Base-by-base conservation (phyloP, 2,888 invertebrate species). In the Acleris literana region DNA sequence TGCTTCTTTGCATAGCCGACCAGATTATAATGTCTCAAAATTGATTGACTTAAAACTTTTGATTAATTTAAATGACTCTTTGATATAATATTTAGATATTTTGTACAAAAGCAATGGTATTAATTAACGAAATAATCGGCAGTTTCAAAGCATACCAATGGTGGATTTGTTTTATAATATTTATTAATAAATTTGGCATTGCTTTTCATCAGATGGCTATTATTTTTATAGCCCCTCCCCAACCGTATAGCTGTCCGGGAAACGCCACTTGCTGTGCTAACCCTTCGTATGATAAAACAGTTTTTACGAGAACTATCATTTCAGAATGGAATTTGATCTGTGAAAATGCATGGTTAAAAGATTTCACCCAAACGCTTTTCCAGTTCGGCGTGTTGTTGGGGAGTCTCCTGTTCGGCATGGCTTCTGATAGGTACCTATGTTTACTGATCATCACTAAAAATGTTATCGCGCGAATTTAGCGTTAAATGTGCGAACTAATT, bases 251-350 rank as follows among this genome's bases (percentile, higher is more conserved):
- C 72, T 90, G 93, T 71, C 82, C 84, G 17, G 72, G 72, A 48
- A 84, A 83, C 39, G 63, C 55, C 1, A 77, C 78, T 17, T 88
- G 92, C 54, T 96, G 96, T 74, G 84, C 91, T 0, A 79, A 88
- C 68, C 92, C 94, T 63, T 83, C 92, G 6, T 96, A 93, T 77
- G 93, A 96, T 77, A 94, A 85, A 72, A 93, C 91, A 43, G 76
- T 94, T 54, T 96, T 96, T 78, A 84, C 91, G 5, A 94, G 94
- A 73, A 96, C 96, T 0, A 95, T 96, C 52, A 90, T 94, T 39
- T 95, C 94, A 3, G 95, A 96, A 93, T 97, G 96, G 95, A 92
- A 95, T 80, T 87, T 97, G 68, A 95, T 96, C 18, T 96, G 96
- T 80, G 89, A 93, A 43, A 92, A 91, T 25, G 85, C 91, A 4